A percentile compares a stretch with the other conserved stretches of the same genome.
These are phyloP conservation scores for Enteromius afrohamiltoni DNA, from an alignment of 2,797 vertebrate species.

Conservation along the genomic window DNA sequence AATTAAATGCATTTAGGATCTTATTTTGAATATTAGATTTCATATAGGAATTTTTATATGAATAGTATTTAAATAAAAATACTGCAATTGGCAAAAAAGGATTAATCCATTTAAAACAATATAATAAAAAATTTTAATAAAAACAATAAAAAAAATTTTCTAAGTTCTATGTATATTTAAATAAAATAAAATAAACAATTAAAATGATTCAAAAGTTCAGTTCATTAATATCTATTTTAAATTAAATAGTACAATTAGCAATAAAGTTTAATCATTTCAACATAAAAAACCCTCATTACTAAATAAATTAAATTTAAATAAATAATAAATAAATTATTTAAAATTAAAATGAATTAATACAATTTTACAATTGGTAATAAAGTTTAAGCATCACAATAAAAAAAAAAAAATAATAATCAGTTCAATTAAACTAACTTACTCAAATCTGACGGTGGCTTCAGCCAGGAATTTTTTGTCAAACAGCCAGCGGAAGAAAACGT, in stretches of 20 bases:
- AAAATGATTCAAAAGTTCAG: too few relatives aligned
- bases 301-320: too few relatives aligned
- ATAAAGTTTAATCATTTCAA: too few relatives aligned
- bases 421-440: slow-evolving; percentile 80
- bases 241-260: not conserved
- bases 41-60: not conserved
- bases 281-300: too few relatives aligned
- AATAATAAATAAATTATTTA: too few relatives aligned
- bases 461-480: slow-evolving; percentile 94
- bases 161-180: not conserved
- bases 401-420: too few relatives aligned
- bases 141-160: not conserved
- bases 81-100: not conserved
- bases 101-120: not conserved
- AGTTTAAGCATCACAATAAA: not conserved
- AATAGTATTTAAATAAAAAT: not conserved
- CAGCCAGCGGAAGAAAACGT: slow-evolving; percentile 96
- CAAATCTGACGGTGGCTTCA: slow-evolving; percentile 87
- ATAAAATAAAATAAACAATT: not conserved
- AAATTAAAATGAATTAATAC: too few relatives aligned
- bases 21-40: not conserved
- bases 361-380: not conserved
- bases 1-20: too few relatives aligned
- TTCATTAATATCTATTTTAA: not conserved
- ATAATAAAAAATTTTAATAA: not conserved